Evolutionary conservation across 2,888 invertebrate species (phyloP), one percentile per base, ranked within the genome.

Genomic region (Watsonalla cultraria): DNA sequence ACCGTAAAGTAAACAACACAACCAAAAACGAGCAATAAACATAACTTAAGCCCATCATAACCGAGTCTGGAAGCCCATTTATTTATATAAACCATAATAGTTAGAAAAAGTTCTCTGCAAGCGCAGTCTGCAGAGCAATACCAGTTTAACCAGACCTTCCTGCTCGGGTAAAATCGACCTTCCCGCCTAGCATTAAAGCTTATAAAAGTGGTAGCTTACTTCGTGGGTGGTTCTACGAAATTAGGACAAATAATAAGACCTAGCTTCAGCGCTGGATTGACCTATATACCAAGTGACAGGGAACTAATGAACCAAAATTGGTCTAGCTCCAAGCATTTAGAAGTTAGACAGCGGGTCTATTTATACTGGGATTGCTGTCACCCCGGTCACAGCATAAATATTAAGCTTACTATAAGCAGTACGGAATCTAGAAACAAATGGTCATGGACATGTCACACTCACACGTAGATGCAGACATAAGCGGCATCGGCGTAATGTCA

Each of bases 181-280:
- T 68, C 60, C 5, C 0, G 0, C 5, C 5, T 37, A 47, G 9
- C 6, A 46, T 54, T 62, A 68, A 53, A 52, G 47, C 33, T 42
- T 45, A 52, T 57, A 48, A 5, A 49, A 48, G 33, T 53, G 47
- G 45, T 54, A 55, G 45, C n/a, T 35, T 54, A 37, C 66, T 55
- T 56, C 59, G 70, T 66, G 66, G 66, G 65, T 71, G 67, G 70
- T 64, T 62, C 56, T 52, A 57, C 55, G 64, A 68, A 80, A 76
- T 73, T 70, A 70, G 78, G 70, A 58, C 76, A 73, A 64, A 68
- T 65, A 59, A 61, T 68, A 58, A 67, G 72, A 76, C 71, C 74
- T 62, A 71, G 69, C 70, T 69, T 68, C 7, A 64, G 64, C 66
- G 70, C 64, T 72, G 68, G 64, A 66, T 64, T 62, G 76, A 73